Base-by-base conservation (phyloP, 2,113 vertebrate species). In the Oreotrochilus melanogaster region DNA sequence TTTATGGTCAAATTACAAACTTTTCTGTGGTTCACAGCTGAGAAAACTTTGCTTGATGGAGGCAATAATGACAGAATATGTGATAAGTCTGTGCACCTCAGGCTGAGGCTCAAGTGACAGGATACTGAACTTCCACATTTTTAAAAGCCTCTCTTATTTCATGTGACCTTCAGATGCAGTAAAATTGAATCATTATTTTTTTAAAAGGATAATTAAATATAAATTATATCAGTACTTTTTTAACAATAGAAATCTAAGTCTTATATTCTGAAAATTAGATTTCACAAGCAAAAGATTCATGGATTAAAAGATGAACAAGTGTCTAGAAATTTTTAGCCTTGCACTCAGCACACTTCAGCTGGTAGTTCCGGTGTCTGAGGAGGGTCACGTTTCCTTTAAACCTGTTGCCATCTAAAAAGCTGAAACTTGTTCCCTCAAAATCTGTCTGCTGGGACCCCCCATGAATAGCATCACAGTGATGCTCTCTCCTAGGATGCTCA, bases 401-500 rank as follows among this genome's bases (percentile, higher is more conserved):
- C 6, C 6, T 42, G 48, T 56, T 84, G 50, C 53, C 53, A 43
- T 7, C 60, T 37, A 30, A 30, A 14, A 14, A 16, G 18, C 24
- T 35, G 30, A 58, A 75, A 14, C 35, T 19, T 11, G 5, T 45
- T 42, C 9, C 67, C 43, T 28, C 45, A 23, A 39, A 19, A 21
- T 12, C 74, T n/a, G 28, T 43, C 56, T 21, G 67, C 48, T 9
- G 11, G 58, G 23, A 37, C 7, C 11, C 19, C 10, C 22, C 1
- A 0, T 12, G 6, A 2, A 28, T 3, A 3, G 28, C 31, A 3
- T 11, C 3, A 1, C 53, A 27, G 79, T 1, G 19, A 50, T 45
- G 79, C 31, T 73, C 35, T 45, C 31, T 53, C 0, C 0, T 39
- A 58, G 19, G 33, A 14, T 24, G 71, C 58, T 60, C 25, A 2